A percentile compares a stretch with the other conserved stretches of the same genome.
These are phyloP conservation scores for Conchocele bisecta DNA, from an alignment of 2,888 invertebrate genomes.

Conservation along the genomic window DNA sequence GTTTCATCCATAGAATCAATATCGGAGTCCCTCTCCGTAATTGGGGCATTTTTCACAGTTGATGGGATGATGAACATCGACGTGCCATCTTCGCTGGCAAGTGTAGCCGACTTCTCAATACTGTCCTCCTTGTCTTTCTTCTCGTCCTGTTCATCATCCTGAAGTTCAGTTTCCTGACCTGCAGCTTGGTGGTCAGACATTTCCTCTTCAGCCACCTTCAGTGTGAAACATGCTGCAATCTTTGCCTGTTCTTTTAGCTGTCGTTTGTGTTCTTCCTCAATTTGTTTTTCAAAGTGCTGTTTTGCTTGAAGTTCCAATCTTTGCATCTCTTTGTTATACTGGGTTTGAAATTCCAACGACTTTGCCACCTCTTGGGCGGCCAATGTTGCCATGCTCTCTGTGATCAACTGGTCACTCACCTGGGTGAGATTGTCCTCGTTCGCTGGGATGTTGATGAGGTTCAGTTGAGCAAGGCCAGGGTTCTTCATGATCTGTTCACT, in stretches of 20 bases:
- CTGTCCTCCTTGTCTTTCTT: slow-evolving; percentile 10
- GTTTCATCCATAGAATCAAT: slow-evolving; percentile 21
- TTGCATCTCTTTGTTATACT: slow-evolving; percentile 39
- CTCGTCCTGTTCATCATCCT: slow-evolving; percentile 4
- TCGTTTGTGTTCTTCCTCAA: slow-evolving; percentile 8
- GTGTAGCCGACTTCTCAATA: slow-evolving; percentile 30
- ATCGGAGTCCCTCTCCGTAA: slow-evolving; percentile 26
- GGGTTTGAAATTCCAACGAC: slow-evolving; percentile 46
- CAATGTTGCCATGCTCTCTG: slow-evolving; percentile 1
- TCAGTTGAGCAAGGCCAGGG: not conserved
- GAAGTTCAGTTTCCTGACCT: slow-evolving; percentile 2
- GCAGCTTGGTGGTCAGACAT: not conserved
- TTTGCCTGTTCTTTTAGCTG: slow-evolving; percentile 32
- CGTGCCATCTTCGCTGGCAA: slow-evolving; percentile 56
- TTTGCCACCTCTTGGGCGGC: too few relatives aligned
- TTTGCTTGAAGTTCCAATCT: slow-evolving; percentile 27
- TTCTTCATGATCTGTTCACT: not conserved
- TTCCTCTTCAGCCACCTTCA: slow-evolving; percentile 23
- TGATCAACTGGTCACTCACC: not conserved
- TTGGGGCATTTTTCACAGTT: slow-evolving; percentile 21
- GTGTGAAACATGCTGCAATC: slow-evolving; percentile 44
- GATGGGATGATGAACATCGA: slow-evolving; percentile 64
- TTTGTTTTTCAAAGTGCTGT: slow-evolving; percentile 14
- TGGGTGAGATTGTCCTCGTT: not conserved
- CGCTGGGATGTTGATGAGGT: not conserved